Percentiles rank a stretch among this genome's conserved stretches.
These are phyloP conservation scores for Hucho hucho DNA, from an alignment of 2,113 vertebrate genomes.

Conservation along the genomic window DNA sequence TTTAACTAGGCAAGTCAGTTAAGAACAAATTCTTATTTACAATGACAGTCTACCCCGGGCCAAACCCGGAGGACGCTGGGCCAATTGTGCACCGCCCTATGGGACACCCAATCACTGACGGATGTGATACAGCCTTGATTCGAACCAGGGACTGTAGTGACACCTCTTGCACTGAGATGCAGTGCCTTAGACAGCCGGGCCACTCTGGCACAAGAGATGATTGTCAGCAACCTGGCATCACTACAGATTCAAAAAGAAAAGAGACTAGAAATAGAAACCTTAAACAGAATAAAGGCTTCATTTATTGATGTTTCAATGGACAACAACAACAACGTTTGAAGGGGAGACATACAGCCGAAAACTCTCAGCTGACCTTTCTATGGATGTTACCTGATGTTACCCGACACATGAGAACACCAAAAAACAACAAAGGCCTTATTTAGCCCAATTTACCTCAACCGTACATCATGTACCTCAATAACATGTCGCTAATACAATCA, in stretches of 20 bases:
- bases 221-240: neutral
- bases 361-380: neutral
- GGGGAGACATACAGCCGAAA: neutral
- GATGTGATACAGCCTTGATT: too few species aligned
- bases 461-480: conserved; percentile 54
- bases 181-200: too few species aligned
- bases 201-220: neutral
- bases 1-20: too few species aligned
- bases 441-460: neutral
- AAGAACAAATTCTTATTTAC: too few species aligned
- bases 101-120: too few species aligned
- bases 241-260: neutral
- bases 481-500: conserved; percentile 69
- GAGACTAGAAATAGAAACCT: neutral
- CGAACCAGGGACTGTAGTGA: too few species aligned
- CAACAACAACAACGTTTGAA: neutral
- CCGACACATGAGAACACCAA: neutral
- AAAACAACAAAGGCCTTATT: neutral
- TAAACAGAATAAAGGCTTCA: neutral
- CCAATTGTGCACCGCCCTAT: too few species aligned
- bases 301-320: neutral
- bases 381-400: neutral
- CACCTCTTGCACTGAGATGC: too few species aligned
- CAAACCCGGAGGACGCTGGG: too few species aligned
- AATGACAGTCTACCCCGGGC: too few species aligned